Evolutionary conservation across 2,113 vertebrate genomes (phyloP).

Genomic region (Tupaia tana): DNA sequence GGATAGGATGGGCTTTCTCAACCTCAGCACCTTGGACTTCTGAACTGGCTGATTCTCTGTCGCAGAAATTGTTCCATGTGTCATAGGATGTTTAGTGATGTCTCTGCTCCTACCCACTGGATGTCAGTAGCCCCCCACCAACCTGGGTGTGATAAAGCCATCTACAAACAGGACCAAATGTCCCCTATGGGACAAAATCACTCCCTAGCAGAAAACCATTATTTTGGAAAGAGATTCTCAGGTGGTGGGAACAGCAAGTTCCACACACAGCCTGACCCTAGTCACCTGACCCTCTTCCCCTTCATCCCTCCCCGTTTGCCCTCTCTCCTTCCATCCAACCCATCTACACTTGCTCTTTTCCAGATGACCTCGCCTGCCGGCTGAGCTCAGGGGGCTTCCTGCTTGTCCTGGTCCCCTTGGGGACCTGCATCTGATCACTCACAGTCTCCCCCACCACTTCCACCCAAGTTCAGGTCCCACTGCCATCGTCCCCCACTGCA

Average conservation of each 20-base stretch:
- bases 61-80: accelerated
- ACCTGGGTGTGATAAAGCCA: neutral
- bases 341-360: neutral
- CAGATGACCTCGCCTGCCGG: accelerated
- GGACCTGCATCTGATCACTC: neutral
- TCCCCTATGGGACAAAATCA: no score
- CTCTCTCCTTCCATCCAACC: neutral
- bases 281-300: no score
- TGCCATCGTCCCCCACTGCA: neutral
- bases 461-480: neutral
- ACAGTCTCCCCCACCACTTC: accelerated
- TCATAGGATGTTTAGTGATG: neutral
- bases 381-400: accelerated
- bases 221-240: neutral
- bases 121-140: neutral
- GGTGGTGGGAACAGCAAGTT: neutral
- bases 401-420: neutral
- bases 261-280: no score
- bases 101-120: neutral
- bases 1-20: accelerated
- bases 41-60: neutral
- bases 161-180: neutral
- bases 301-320: neutral
- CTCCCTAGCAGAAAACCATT: neutral
- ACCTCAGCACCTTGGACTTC: neutral